Percentiles rank a stretch among this genome's conserved stretches.
Conservation (phyloP, 2,797 vertebrate species). For the Atherinosoma microstoma region DNA sequence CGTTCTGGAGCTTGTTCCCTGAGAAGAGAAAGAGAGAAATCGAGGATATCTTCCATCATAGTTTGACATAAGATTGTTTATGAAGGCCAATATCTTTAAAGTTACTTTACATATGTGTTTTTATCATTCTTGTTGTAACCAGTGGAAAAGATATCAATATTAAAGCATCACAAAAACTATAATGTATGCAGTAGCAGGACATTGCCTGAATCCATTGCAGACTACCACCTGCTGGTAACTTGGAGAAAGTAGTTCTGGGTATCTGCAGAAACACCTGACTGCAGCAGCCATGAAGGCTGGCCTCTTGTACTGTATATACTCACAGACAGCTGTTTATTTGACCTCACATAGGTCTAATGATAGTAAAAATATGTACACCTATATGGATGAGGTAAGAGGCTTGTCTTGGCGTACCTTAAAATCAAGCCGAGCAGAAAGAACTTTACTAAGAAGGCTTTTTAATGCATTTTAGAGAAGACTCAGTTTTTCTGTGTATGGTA, state of each 20-base stretch:
- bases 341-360: slow-evolving; percentile 72
- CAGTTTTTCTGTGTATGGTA: slow-evolving; percentile 69
- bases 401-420: slow-evolving; percentile 37
- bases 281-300: slow-evolving; percentile 50
- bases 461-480: slow-evolving; percentile 63
- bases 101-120: slow-evolving; percentile 65
- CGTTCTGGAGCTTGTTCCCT: slow-evolving; percentile 50
- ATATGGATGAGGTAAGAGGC: slow-evolving; percentile 44
- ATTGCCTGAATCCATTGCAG: slow-evolving; percentile 64
- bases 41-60: slow-evolving; percentile 45
- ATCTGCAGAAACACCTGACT: slow-evolving; percentile 45
- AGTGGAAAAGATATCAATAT: slow-evolving; percentile 66
- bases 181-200: slow-evolving; percentile 72
- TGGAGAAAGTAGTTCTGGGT: slow-evolving; percentile 52
- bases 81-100: slow-evolving; percentile 31
- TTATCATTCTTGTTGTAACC: slow-evolving; percentile 66
- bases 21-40: slow-evolving; percentile 3
- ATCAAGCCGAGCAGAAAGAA: slow-evolving; percentile 33
- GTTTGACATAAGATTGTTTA: slow-evolving; percentile 44
- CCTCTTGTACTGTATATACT: slow-evolving; percentile 71
- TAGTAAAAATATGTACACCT: slow-evolving; percentile 58
- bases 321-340: slow-evolving; percentile 78
- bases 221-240: slow-evolving; percentile 68
- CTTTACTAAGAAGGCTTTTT: slow-evolving; percentile 50
- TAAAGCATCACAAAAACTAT: slow-evolving; percentile 53